phyloP scores from a whole-genome alignment of 2,797 vertebrate genomes.

The Zenarchopterus dispar region DNA sequence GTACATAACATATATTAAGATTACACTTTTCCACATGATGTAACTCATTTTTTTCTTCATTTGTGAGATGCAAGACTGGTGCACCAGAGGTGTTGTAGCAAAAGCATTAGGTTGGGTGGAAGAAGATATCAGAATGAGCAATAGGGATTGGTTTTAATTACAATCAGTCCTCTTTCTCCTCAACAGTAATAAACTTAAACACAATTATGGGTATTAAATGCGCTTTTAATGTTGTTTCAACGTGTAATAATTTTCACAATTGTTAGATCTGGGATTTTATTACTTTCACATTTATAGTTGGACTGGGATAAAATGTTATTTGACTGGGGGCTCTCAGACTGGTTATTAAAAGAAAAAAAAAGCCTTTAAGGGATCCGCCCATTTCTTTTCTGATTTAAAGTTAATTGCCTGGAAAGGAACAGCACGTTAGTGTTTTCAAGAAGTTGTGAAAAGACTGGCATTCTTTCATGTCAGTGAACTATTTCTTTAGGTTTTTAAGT shows the following conservation, averaged over 20 bases:
- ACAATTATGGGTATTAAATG: conserved; percentile 12
- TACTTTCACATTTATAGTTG: background rate
- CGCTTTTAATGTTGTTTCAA: conserved; percentile 15
- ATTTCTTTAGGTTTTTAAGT: too few relatives aligned
- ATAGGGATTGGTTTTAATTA: conserved; percentile 16
- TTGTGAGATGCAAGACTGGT: background rate
- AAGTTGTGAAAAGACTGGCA: too few relatives aligned
- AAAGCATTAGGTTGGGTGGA: background rate
- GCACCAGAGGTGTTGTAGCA: background rate
- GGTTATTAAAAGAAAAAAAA: background rate
- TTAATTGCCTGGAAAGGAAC: background rate
- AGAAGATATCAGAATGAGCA: background rate
- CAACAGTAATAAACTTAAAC: background rate
- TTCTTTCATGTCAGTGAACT: too few relatives aligned
- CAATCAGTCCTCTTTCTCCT: conserved; percentile 1
- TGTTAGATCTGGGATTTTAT: conserved; percentile 3
- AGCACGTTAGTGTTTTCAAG: background rate
- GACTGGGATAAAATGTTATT: conserved; percentile 1
- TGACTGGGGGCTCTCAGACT: conserved; percentile 2
- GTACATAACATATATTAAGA: too few relatives aligned
- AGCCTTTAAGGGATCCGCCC: background rate
- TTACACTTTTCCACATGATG: too few relatives aligned
- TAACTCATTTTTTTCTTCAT: background rate
- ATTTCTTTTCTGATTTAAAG: background rate
- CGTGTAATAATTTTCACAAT: background rate